phyloP scores from a whole-genome alignment of 1,140 invertebrate genomes.

The Campoletis sonorensis region DNA sequence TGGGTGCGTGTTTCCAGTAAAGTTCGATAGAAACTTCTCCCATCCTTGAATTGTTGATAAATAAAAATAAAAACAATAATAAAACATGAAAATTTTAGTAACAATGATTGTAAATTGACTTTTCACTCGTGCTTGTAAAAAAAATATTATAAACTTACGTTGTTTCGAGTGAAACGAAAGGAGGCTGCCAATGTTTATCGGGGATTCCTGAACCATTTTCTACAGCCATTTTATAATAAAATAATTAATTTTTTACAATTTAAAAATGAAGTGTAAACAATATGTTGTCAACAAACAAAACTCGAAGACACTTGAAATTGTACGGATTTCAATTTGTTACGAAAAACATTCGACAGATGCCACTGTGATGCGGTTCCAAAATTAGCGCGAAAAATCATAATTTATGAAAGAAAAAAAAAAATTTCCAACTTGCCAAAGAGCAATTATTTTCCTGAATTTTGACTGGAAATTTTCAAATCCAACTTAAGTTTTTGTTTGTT shows the following conservation, averaged over 20 bases:
- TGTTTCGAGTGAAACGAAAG: conserved; percentile 88
- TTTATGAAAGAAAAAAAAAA: too few species aligned
- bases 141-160: conserved; percentile 78
- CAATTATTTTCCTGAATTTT: too few species aligned
- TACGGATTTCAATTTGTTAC: too few species aligned
- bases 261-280: background rate
- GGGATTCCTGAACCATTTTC: conserved; percentile 81
- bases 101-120: conserved; percentile 31
- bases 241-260: background rate
- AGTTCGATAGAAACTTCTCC: conserved; percentile 94
- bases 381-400: too few species aligned
- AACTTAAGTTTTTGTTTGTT: too few species aligned
- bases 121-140: conserved; percentile 20
- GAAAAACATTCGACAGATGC: too few species aligned
- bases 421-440: too few species aligned
- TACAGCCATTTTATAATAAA: conserved; percentile 63
- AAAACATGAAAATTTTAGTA: conserved; percentile 16
- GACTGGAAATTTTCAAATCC: too few species aligned
- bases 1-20: conserved; percentile 98
- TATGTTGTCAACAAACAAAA: background rate
- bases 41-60: conserved; percentile 83
- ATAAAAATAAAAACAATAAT: conserved; percentile 50
- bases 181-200: conserved; percentile 91
- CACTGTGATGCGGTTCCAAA: too few species aligned
- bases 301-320: background rate